Conservation (phyloP, 2,113 vertebrate species). For the Phylloscopus trochiloides region DNA sequence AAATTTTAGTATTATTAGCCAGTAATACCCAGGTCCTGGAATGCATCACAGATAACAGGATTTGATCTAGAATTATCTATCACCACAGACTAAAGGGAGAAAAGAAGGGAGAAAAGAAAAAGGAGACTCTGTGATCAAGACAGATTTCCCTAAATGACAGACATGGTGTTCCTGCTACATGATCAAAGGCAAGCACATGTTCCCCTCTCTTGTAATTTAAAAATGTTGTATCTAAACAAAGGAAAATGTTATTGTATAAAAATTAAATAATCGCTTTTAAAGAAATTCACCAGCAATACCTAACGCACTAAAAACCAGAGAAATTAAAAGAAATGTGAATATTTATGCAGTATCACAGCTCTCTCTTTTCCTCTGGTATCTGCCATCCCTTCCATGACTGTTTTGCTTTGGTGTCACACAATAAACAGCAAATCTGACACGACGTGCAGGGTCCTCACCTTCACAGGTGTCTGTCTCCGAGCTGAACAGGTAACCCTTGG, state of each 20-base stretch:
- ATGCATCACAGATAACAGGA: not conserved
- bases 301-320: not conserved
- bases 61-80: not conserved
- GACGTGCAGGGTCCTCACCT: conserved; percentile 57
- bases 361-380: not conserved
- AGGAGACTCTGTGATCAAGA: not conserved
- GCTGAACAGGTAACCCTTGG: conserved; percentile 76
- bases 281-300: not conserved
- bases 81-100: rapidly evolving
- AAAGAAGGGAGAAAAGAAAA: not conserved
- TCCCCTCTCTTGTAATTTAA: not conserved
- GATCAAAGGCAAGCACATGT: not conserved
- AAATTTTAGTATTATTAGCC: not conserved
- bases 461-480: conserved; percentile 75
- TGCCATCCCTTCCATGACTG: rapidly evolving
- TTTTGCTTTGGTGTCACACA: not conserved
- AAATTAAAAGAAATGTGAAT: not conserved
- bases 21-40: not conserved
- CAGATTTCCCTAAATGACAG: not conserved
- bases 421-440: not conserved
- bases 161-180: not conserved
- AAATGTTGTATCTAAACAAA: not conserved
- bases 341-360: not conserved
- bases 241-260: not conserved
- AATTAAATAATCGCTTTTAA: not conserved